These are phyloP conservation scores for Pseudococcus viburni DNA, from an alignment of 2,888 invertebrate genomes.

Conservation along the genomic window DNA sequence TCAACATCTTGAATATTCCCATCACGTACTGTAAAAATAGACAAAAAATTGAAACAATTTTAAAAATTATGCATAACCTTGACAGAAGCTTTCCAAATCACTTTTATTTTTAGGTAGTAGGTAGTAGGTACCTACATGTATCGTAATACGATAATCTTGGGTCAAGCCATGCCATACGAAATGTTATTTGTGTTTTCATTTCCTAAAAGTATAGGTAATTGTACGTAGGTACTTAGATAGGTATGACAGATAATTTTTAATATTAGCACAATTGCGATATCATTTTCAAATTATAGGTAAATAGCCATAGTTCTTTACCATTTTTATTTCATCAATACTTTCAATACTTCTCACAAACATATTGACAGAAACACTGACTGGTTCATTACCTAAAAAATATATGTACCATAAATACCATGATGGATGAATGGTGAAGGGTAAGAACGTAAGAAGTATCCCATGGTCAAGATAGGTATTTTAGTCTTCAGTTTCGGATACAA, in stretches of 20 bases:
- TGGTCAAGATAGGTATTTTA: too few relatives aligned
- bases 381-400: not conserved
- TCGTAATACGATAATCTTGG: conserved; percentile 4
- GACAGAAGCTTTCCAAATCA: not conserved
- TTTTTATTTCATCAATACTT: conserved; percentile 39
- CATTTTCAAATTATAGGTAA: not conserved
- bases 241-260: too few relatives aligned
- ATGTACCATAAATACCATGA: too few relatives aligned
- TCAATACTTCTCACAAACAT: conserved; percentile 33
- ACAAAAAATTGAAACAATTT: not conserved
- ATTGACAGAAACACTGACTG: not conserved
- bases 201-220: not conserved
- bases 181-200: not conserved
- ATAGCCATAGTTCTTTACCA: not conserved
- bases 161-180: conserved; percentile 26
- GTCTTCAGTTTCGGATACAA: too few relatives aligned
- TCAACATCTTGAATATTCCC: not conserved
- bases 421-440: too few relatives aligned
- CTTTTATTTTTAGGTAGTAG: too few relatives aligned
- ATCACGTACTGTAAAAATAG: not conserved
- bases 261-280: too few relatives aligned
- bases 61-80: too few relatives aligned
- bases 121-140: not conserved
- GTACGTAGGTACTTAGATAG: too few relatives aligned
- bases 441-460: not conserved